Conservation (phyloP, 2,797 vertebrate genomes). For the Muscicapa striata region DNA sequence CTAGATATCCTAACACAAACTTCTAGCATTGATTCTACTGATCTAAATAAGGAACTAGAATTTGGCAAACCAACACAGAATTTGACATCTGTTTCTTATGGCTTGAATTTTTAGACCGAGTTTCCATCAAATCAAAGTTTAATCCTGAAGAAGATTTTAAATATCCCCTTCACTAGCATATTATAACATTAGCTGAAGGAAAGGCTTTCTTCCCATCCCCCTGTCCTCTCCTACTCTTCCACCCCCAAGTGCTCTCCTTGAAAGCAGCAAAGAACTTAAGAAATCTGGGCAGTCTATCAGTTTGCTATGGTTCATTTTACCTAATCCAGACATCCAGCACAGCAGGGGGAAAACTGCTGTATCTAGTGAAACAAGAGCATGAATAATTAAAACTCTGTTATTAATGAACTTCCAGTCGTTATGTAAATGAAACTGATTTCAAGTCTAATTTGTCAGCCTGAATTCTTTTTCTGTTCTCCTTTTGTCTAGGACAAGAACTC, state of each 20-base stretch:
- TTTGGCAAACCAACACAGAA: not conserved
- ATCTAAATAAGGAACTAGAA: not conserved
- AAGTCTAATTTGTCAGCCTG: slow-evolving; percentile 90
- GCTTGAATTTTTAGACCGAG: not conserved
- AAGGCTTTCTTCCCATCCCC: not conserved
- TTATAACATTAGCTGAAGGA: not conserved
- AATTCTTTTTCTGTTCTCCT: slow-evolving; percentile 83
- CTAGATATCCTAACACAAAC: not conserved
- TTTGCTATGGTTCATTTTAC: slow-evolving; percentile 80
- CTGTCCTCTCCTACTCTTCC: not conserved
- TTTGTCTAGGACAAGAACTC: slow-evolving; percentile 83
- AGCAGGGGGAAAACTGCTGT: slow-evolving; percentile 86
- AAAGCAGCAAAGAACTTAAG: slow-evolving; percentile 73
- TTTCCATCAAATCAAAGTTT: slow-evolving; percentile 2
- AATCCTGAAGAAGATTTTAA: not conserved
- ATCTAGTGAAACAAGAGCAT: slow-evolving; percentile 90
- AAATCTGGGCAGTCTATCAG: slow-evolving; percentile 79
- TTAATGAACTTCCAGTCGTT: slow-evolving; percentile 91
- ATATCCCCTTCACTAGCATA: not conserved
- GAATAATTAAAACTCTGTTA: slow-evolving; percentile 91
- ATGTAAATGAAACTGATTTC: slow-evolving; percentile 91
- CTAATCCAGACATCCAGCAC: slow-evolving; percentile 85
- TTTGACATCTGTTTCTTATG: not conserved
- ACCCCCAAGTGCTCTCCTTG: slow-evolving; percentile 35
- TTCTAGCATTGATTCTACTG: not conserved